phyloP scores from a whole-genome alignment of 2,888 invertebrate species.

The Elaeidobius kamerunicus region DNA sequence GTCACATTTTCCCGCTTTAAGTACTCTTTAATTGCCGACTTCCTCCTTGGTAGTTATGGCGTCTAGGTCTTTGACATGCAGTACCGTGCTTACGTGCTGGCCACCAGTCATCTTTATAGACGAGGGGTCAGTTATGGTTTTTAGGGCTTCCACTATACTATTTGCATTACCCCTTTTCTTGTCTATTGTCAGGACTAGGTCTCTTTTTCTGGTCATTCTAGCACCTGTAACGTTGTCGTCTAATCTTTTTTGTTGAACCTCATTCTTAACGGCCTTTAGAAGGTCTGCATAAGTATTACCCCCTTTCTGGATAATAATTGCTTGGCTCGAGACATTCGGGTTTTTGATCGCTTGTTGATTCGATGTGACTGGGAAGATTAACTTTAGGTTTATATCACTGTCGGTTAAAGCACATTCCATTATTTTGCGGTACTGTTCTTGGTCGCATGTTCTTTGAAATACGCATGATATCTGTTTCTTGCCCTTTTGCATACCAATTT shows the following conservation, averaged over 20 bases:
- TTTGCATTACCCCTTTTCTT: neutral
- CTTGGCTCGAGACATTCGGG: neutral
- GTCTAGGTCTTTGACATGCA: constrained; percentile 5
- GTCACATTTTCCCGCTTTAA: too few species aligned
- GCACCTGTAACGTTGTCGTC: neutral
- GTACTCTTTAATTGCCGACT: too few species aligned
- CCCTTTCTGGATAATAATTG: neutral
- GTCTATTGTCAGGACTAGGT: neutral
- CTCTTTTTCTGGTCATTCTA: neutral
- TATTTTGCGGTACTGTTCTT: neutral
- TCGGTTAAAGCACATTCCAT: constrained; percentile 1
- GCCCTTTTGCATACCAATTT: neutral
- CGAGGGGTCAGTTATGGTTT: neutral
- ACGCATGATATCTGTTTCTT: neutral
- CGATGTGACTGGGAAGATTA: neutral
- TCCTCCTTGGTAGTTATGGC: constrained; percentile 8
- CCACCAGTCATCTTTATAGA: neutral
- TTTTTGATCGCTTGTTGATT: neutral
- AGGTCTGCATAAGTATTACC: neutral
- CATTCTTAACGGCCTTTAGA: neutral
- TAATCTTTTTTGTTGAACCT: neutral
- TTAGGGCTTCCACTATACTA: neutral
- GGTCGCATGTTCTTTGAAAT: neutral
- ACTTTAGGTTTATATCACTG: neutral
- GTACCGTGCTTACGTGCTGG: neutral